These are phyloP conservation scores for Cyanistes caeruleus DNA, from an alignment of 2,113 vertebrate species.

Conservation along the genomic window DNA sequence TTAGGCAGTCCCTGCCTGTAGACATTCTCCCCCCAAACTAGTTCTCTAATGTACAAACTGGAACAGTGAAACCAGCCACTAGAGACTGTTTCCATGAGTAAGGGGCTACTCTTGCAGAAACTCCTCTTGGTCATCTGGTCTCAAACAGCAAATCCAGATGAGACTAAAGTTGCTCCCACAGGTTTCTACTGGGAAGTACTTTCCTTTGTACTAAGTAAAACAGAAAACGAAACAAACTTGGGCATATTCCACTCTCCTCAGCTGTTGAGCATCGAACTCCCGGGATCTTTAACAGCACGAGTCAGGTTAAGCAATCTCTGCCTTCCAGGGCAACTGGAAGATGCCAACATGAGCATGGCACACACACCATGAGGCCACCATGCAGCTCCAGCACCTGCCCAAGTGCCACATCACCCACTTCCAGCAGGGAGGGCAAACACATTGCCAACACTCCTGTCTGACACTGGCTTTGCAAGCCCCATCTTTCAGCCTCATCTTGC, in stretches of 20 bases:
- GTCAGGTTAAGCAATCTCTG: not conserved
- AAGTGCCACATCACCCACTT: accelerated
- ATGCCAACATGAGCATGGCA: not conserved
- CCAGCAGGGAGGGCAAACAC: not conserved
- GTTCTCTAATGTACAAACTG: not conserved
- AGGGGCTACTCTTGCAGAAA: not conserved
- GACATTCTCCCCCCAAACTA: not conserved
- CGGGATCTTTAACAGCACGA: not conserved
- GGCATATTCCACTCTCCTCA: not conserved
- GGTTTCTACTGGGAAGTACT: not conserved
- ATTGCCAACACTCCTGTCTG: accelerated
- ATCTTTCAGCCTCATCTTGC: not conserved
- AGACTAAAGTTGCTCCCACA: not conserved
- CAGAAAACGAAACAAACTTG: not conserved
- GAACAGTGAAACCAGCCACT: not conserved
- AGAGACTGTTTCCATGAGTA: not conserved
- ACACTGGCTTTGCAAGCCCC: not conserved
- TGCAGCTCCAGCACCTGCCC: not conserved
- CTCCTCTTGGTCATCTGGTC: not conserved
- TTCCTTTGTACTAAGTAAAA: not conserved
- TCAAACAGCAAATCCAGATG: not conserved
- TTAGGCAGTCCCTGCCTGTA: not conserved
- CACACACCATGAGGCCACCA: accelerated
- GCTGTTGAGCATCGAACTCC: not conserved
- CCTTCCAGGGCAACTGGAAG: not conserved